A percentile compares a stretch with the other conserved stretches of the same genome.
phyloP scores from a whole-genome alignment of 2,797 vertebrate species.

The Leuciscus waleckii region DNA sequence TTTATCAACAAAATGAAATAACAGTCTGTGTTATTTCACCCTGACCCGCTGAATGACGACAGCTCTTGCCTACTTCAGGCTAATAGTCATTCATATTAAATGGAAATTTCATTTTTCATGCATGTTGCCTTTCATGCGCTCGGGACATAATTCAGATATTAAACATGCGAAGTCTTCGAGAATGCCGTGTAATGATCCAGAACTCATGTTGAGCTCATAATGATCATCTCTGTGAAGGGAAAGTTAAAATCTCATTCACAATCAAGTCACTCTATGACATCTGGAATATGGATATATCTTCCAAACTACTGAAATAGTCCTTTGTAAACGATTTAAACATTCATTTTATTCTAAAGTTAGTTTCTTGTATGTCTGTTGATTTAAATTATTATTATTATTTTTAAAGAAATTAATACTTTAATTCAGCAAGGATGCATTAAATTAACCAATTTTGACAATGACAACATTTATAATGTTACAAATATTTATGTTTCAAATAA shows the following conservation, averaged over 20 bases:
- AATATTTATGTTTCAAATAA: too few relatives aligned
- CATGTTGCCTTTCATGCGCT: not conserved
- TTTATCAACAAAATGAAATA: conserved; percentile 2
- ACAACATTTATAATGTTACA: too few relatives aligned
- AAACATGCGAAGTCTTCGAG: not conserved
- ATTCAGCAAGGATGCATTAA: too few relatives aligned
- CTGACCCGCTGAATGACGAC: not conserved
- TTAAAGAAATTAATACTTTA: too few relatives aligned
- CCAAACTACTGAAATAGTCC: too few relatives aligned
- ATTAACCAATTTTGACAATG: too few relatives aligned
- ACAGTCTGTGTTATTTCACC: not conserved
- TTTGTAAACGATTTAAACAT: not conserved
- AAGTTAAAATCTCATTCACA: not conserved
- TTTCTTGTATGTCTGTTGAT: not conserved
- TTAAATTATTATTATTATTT: too few relatives aligned
- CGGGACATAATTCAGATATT: not conserved
- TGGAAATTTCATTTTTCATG: not conserved
- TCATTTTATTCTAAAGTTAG: too few relatives aligned
- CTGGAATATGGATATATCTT: not conserved
- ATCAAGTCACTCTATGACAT: not conserved
- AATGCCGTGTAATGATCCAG: not conserved
- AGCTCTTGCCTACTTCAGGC: not conserved
- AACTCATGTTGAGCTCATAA: not conserved
- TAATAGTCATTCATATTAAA: not conserved
- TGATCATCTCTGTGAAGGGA: not conserved